A percentile compares a stretch with the other conserved stretches of the same genome.
Conservation (phyloP, 2,888 invertebrate genomes). For the Caenorhabditis wallacei region DNA sequence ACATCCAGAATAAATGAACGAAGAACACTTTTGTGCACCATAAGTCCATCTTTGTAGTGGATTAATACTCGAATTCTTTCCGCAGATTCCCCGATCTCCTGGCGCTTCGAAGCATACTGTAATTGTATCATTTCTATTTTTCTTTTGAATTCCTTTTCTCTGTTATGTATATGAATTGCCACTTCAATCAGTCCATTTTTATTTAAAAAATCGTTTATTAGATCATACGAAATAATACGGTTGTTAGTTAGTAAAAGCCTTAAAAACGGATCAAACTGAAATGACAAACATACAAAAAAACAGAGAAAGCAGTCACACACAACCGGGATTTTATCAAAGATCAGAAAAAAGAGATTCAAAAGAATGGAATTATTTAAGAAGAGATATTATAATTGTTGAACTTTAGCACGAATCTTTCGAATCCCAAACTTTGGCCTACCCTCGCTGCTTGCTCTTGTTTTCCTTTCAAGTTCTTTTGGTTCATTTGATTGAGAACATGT, state of each 20-base stretch:
- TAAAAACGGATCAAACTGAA: slow-evolving; percentile 48
- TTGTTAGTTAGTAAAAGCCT: slow-evolving; percentile 28
- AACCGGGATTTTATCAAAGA: slow-evolving; percentile 46
- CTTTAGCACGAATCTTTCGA: slow-evolving; percentile 60
- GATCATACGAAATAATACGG: slow-evolving; percentile 17
- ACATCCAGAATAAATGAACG: slow-evolving; percentile 72
- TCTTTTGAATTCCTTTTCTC: neutral
- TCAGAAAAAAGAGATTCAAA: slow-evolving; percentile 38
- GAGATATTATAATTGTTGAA: slow-evolving; percentile 45
- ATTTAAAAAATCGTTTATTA: slow-evolving; percentile 39
- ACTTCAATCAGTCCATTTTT: slow-evolving; percentile 47
- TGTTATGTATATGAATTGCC: slow-evolving; percentile 12
- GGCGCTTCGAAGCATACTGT: slow-evolving; percentile 76
- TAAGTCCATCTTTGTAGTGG: slow-evolving; percentile 73
- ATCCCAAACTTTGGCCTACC: slow-evolving; percentile 68
- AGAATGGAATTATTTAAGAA: neutral
- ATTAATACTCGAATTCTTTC: slow-evolving; percentile 56
- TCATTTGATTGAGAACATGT: slow-evolving; percentile 57
- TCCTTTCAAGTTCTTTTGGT: slow-evolving; percentile 59
- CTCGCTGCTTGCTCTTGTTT: slow-evolving; percentile 68
- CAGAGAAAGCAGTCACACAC: slow-evolving; percentile 43
- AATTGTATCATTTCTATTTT: slow-evolving; percentile 13
- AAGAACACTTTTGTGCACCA: slow-evolving; percentile 48
- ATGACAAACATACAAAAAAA: slow-evolving; percentile 47
- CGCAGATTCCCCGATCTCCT: slow-evolving; percentile 71